phyloP scores from a whole-genome alignment of 2,888 invertebrate genomes.

The Octodonta nipae region DNA sequence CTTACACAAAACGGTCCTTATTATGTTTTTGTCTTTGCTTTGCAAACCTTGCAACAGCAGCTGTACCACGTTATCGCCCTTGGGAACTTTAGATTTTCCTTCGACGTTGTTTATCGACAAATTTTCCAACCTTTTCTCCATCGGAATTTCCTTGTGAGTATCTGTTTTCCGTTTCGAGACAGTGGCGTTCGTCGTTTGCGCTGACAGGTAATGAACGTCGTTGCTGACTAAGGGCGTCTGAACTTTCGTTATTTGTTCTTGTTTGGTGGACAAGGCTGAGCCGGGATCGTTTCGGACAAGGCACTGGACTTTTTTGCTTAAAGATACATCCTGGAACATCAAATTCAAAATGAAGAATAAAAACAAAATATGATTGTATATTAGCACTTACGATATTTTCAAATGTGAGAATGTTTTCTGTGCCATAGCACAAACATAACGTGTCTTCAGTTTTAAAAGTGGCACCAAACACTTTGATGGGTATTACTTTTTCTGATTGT shows the following conservation, averaged over 20 bases:
- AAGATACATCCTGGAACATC: conserved; percentile 19
- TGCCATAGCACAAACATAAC: conserved; percentile 46
- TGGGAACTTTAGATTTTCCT: conserved; percentile 39
- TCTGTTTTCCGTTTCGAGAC: conserved; percentile 30
- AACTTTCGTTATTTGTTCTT: conserved; percentile 32
- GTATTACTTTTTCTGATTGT: conserved; percentile 37
- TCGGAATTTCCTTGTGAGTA: conserved; percentile 49
- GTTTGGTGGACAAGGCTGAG: conserved; percentile 13
- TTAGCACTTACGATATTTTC: conserved; percentile 42
- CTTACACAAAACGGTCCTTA: conserved; percentile 57
- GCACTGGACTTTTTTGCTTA: conserved; percentile 36
- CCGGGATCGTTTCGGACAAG: conserved; percentile 36
- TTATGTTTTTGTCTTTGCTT: conserved; percentile 63
- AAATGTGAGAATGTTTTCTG: conserved; percentile 41
- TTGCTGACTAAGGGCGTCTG: conserved; percentile 34
- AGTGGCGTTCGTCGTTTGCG: conserved; percentile 25
- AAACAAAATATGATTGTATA: neutral
- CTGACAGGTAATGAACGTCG: conserved; percentile 39
- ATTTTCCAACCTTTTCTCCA: conserved; percentile 73
- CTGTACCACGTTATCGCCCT: conserved; percentile 59
- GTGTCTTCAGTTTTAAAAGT: conserved; percentile 32
- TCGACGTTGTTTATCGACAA: conserved; percentile 51
- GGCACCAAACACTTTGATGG: conserved; percentile 43
- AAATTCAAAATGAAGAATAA: conserved; percentile 1
- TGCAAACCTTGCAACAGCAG: conserved; percentile 73